Evolutionary conservation across 2,113 vertebrate species (phyloP).

Genomic region (Sigmodon hispidus): DNA sequence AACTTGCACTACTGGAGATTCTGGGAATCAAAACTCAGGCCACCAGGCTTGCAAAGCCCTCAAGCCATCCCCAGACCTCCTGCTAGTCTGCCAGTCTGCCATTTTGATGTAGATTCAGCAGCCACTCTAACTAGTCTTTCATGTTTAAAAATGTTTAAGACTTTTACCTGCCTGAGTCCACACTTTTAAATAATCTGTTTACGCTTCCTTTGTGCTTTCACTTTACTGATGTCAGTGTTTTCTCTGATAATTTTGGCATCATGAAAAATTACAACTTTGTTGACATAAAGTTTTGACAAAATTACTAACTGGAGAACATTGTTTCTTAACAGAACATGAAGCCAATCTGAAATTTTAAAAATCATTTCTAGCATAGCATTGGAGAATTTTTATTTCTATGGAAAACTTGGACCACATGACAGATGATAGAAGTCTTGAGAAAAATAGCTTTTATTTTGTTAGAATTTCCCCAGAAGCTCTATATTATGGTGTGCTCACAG

Average conservation of each 20-base stretch:
- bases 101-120: neutral
- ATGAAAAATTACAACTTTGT: neutral
- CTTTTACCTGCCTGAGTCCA: conserved; percentile 10
- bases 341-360: conserved; percentile 6
- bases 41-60: neutral
- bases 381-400: conserved; percentile 46
- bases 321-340: conserved; percentile 55
- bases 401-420: conserved; percentile 16
- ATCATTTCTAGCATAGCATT: neutral
- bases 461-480: conserved; percentile 46
- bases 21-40: neutral
- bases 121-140: neutral
- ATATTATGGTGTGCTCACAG: neutral
- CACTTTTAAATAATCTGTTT: neutral
- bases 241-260: conserved; percentile 33
- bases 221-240: neutral
- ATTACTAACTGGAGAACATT: conserved; percentile 36
- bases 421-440: neutral
- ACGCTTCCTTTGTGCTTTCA: neutral
- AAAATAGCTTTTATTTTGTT: conserved; percentile 28
- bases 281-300: conserved; percentile 24
- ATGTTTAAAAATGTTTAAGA: neutral
- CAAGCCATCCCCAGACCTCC: neutral
- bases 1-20: too few relatives aligned
- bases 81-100: too few relatives aligned